Evolutionary conservation across 2,797 vertebrate genomes (phyloP), one percentile per base, ranked within the genome.

Genomic region (Cossypha niveicapilla): DNA sequence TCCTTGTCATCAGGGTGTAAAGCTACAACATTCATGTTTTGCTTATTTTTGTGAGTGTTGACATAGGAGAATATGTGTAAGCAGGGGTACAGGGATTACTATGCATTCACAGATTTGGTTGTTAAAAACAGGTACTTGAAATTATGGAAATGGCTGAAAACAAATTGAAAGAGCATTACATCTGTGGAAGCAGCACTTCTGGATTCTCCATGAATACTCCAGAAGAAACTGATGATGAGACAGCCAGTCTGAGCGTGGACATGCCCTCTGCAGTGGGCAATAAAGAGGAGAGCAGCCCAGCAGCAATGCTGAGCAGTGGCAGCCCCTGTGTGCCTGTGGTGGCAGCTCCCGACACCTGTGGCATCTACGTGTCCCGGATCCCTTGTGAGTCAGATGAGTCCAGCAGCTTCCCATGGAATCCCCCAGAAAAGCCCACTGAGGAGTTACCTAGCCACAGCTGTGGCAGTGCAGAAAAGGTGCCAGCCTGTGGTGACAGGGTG

Each of bases 141-240:
- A 71, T 60, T 10, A 41, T 98, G 82, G 96, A 96, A 37, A 81
- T 21, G 10, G 94, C 97, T 71, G 96, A 95, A 61, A 92, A 79
- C 68, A 88, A 65, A 41, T 65, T 97, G 35, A 90, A 81, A 50
- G 74, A 93, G 71, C 94, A 66, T 56, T 93, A 67, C 71, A 7
- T 13, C 3, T 84, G 67, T 14, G 91, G 80, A 13, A 73, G 85
- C 62, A 88, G 83, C 34, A 41, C 50, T 41, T 92, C 87, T 2
- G 88, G 84, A 4, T 74, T 89, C 21, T 97, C 97, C 66, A 84
- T 94, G 61, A 98, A 98, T 47, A 95, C 96, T 27, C 98, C 98
- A 4, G 98, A 98, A 76, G 98, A 98, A 92, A 98, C 97, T 0
- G 97, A 98, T 7, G 98, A 98, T 0, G 97, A 93, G 93, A 97